Percentiles rank a stretch among this genome's conserved stretches.
These are phyloP conservation scores for Nasonia longicornis DNA, from an alignment of 1,140 invertebrate species.

Conservation along the genomic window DNA sequence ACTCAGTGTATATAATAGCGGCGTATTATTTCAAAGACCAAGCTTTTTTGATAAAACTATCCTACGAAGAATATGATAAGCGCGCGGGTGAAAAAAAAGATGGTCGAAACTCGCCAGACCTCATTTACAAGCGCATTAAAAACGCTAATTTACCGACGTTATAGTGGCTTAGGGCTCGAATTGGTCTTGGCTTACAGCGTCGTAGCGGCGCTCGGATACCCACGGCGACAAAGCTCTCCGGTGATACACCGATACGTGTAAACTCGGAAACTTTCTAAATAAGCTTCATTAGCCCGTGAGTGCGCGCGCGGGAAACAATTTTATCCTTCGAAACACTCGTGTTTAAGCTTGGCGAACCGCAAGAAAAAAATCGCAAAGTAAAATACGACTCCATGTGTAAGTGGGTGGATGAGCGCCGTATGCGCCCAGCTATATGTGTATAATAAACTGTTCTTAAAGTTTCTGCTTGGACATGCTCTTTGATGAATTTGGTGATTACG, in stretches of 20 bases:
- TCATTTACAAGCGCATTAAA: slow-evolving; percentile 12
- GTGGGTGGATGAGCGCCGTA: not conserved
- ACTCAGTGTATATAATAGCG: not conserved
- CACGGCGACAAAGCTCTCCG: not conserved
- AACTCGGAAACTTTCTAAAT: slow-evolving; percentile 21
- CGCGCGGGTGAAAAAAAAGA: not conserved
- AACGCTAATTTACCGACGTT: not conserved
- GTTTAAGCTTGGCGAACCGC: not conserved
- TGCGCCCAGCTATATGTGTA: not conserved
- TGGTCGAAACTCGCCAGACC: not conserved
- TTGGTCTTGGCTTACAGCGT: slow-evolving; percentile 12
- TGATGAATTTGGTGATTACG: no score
- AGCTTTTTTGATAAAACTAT: not conserved
- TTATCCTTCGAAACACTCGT: not conserved
- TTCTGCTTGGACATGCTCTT: no score
- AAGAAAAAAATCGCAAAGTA: not conserved
- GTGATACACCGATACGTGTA: not conserved
- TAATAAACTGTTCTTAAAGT: not conserved
- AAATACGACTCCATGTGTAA: not conserved
- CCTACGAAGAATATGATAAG: not conserved
- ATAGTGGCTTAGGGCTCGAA: not conserved
- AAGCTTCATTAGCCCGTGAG: not conserved
- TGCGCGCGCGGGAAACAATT: not conserved
- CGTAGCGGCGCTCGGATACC: not conserved
- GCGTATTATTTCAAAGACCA: not conserved